Conservation (phyloP, 35 echinoderm and acorn worm species). For the Ophioderma brevispina region DNA sequence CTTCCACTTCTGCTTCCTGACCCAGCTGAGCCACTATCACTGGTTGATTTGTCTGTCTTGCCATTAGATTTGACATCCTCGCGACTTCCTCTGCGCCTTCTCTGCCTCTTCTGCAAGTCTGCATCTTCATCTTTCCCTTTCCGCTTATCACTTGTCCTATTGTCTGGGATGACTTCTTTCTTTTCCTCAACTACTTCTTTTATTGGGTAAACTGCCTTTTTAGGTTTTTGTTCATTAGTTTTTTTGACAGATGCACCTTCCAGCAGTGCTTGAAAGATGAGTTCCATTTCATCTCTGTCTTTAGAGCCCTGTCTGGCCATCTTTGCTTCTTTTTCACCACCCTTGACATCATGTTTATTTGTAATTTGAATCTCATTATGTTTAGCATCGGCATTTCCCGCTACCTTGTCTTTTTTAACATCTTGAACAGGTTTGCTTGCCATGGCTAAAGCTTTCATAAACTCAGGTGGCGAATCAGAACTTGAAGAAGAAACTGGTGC, state of each 20-base stretch:
- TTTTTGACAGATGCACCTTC: background rate
- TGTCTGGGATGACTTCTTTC: background rate
- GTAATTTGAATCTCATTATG: background rate
- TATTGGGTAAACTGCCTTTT: background rate
- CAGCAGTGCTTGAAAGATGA: constrained; percentile 39
- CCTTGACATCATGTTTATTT: background rate
- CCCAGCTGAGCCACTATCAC: background rate
- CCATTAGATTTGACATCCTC: constrained; percentile 48
- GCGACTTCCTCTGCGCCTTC: constrained; percentile 51
- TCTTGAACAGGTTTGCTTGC: background rate
- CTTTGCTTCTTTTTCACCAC: background rate
- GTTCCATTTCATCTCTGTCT: constrained; percentile 82
- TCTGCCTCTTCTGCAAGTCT: constrained; percentile 17
- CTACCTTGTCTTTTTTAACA: background rate
- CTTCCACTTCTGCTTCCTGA: constrained; percentile 38
- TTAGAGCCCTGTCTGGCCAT: constrained; percentile 36
- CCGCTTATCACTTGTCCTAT: background rate
- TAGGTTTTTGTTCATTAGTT: background rate
- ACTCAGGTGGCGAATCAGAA: background rate
- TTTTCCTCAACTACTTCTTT: background rate
- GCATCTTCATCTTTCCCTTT: background rate
- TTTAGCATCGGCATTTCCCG: no score
- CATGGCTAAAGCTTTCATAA: background rate
- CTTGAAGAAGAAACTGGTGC: background rate
- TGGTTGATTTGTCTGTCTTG: background rate